These are phyloP conservation scores for Babyrousa celebensis DNA, from an alignment of 2,797 vertebrate genomes.

Conservation along the genomic window DNA sequence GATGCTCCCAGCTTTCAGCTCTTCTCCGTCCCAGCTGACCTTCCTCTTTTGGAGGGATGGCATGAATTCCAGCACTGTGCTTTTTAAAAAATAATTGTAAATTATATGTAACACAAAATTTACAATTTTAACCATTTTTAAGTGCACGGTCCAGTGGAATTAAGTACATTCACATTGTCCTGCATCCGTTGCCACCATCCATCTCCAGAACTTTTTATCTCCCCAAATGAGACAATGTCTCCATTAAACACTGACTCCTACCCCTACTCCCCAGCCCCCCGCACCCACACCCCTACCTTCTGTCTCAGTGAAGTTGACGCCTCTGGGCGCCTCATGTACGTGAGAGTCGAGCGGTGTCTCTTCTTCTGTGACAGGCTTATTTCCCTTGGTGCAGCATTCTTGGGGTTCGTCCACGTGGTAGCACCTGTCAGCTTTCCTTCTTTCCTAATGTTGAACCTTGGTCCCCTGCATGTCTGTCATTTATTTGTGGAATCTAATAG, in stretches of 20 bases:
- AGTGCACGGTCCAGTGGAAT: no score
- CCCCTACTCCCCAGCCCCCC: no score
- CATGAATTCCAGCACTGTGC: neutral
- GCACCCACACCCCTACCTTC: neutral
- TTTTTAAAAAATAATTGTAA: neutral
- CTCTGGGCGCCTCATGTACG: rapidly evolving
- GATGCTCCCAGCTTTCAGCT: neutral
- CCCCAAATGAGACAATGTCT: neutral
- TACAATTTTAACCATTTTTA: neutral
- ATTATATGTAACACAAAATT: neutral
- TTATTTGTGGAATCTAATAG: no score
- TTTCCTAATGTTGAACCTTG: neutral
- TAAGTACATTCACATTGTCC: neutral
- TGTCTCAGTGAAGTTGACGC: no score
- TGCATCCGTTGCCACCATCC: rapidly evolving
- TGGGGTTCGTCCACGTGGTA: neutral
- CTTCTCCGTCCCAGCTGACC: neutral
- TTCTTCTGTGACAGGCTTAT: neutral
- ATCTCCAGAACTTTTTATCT: neutral
- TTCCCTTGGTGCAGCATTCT: neutral
- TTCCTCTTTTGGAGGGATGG: neutral
- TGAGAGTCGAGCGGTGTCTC: neutral
- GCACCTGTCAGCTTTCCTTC: neutral
- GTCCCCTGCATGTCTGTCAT: neutral
- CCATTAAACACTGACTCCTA: neutral